phyloP scores from a whole-genome alignment of 2,113 vertebrate species.

The Sialia sialis region DNA sequence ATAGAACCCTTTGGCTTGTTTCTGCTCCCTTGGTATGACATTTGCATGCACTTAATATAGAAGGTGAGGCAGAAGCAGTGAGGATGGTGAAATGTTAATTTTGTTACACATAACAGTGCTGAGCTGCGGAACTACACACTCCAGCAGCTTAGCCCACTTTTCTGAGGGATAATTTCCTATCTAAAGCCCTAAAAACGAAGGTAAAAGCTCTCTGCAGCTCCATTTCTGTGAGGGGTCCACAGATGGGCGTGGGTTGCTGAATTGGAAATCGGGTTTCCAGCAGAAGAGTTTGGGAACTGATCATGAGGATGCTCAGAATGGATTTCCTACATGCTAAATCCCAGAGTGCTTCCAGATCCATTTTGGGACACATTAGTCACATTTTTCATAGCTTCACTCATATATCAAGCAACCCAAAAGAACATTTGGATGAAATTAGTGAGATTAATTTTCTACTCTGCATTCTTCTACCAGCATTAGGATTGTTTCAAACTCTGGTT shows the following conservation, averaged over 20 bases:
- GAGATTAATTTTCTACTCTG: not conserved
- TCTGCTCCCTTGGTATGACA: not conserved
- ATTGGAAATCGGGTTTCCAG: not conserved
- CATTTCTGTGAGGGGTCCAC: not conserved
- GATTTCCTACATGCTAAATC: not conserved
- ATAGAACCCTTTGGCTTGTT: not conserved
- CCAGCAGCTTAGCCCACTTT: slow-evolving; percentile 5
- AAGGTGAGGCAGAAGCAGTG: not conserved
- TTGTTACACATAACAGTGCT: not conserved
- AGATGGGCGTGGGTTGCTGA: not conserved
- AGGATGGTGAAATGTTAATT: not conserved
- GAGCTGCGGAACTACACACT: not conserved
- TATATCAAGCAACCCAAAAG: not conserved
- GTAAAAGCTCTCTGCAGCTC: not conserved
- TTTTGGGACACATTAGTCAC: not conserved
- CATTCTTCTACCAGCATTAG: not conserved
- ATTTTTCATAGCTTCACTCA: not conserved
- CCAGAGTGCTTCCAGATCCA: not conserved
- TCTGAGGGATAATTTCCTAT: not conserved
- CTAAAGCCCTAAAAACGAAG: not conserved
- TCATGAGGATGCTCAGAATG: not conserved
- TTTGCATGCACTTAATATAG: not conserved
- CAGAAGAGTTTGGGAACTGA: not conserved
- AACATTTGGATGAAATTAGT: not conserved
- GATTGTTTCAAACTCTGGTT: not conserved